Base-by-base conservation (phyloP, 2,797 vertebrate genomes). In the Onychomys leucogaster region DNA sequence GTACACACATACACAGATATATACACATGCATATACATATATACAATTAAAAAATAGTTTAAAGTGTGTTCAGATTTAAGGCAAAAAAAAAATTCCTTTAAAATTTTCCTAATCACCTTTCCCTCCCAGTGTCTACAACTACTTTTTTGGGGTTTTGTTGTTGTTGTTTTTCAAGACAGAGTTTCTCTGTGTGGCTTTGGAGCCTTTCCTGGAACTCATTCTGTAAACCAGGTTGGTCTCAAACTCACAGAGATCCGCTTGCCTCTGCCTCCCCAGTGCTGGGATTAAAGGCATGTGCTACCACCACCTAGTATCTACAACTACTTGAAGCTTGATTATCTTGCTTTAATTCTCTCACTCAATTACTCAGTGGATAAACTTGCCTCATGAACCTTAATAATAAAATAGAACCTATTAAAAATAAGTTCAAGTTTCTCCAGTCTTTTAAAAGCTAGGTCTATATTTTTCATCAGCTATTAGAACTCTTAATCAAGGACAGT, bases 381-480 rank as follows among this genome's bases (percentile, higher is more conserved):
- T 89, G 21, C 71, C 61, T 81, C 81, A 65, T 85, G 41, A 65
- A 29, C 1, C 32, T 93, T 89, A 83, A 10, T 61, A 4, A 92
- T 46, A 94, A 92, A 81, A 85, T 25, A 96, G 41, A 94, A 61
- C 78, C 34, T 34, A 27, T 89, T 94, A 75, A 75, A 88, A 84
- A 59, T 67, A 41, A 37, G 5, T 96, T 75, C 43, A 57, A 21
- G 19, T 73, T 93, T 95, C 25, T 81, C 52, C 37, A 61, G 32
- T 69, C 7, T 88, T 57, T 37, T 78, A 95, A 85, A 85, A 29
- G 32, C 7, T 59, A 19, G 73, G 11, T 57, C 25, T 82, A 76
- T 63, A 29, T 27, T 12, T 29, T 27, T 63, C 61, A 63, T 29
- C 13, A 63, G 61, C 76, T 88, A 69, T 90, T 5, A 37, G 19